A percentile compares a stretch with the other conserved stretches of the same genome.
These are phyloP conservation scores for Xestia sexstrigata DNA, from an alignment of 2,888 invertebrate genomes.

Conservation along the genomic window DNA sequence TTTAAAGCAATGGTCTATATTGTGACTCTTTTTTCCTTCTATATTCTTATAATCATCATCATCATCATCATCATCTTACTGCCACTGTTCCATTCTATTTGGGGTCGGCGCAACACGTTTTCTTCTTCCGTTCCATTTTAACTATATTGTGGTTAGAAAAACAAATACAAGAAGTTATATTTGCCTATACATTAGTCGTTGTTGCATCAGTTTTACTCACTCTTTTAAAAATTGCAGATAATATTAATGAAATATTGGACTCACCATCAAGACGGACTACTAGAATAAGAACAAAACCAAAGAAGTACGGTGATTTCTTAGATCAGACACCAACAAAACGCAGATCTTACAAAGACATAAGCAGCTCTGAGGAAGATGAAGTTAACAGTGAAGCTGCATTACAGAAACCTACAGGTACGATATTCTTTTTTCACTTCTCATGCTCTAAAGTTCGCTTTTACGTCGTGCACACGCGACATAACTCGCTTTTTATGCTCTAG, in stretches of 20 bases:
- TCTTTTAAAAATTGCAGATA: slow-evolving; percentile 39
- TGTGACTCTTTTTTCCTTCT: no score
- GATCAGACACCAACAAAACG: slow-evolving; percentile 76
- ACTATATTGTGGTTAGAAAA: not conserved
- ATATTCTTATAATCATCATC: no score
- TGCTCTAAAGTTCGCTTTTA: no score
- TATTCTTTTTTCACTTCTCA: no score
- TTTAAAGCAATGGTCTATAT: no score
- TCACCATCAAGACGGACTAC: slow-evolving; percentile 80
- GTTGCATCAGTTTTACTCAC: not conserved
- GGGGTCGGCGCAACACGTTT: no score
- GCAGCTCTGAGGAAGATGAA: slow-evolving; percentile 74
- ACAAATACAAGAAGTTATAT: not conserved
- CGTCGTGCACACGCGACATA: no score
- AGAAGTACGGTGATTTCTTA: slow-evolving; percentile 83
- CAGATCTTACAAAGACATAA: slow-evolving; percentile 59
- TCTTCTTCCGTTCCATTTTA: no score
- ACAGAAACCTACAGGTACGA: slow-evolving; percentile 81
- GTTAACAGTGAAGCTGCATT: slow-evolving; percentile 65
- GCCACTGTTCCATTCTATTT: no score
- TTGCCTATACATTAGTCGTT: not conserved
- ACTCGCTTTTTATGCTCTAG: no score
- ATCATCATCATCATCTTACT: no score
- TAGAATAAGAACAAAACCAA: slow-evolving; percentile 81
- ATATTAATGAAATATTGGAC: slow-evolving; percentile 36